Evolutionary conservation across 1,140 invertebrate species (phyloP), one percentile per base, ranked within the genome.

Genomic region (Drosophila kanapiae): DNA sequence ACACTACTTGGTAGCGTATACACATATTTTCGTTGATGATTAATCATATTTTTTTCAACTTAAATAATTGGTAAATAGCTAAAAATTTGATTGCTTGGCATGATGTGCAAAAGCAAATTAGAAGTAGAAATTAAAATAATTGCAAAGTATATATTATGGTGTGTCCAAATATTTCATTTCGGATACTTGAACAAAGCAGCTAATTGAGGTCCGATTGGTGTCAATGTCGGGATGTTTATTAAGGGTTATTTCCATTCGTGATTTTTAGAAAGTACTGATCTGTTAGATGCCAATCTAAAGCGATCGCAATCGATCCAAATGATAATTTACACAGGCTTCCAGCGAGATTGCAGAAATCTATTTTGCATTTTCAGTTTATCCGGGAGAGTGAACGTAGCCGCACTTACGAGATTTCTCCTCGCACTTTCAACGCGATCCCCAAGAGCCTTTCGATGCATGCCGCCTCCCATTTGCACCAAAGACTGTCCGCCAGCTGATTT

Each of bases 361-460:
- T 69, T 68, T 71, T 69, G 33, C 47, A 37, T 57, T 71, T 45
- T 37, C 4, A 8, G 16, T 33, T 58, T 49, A 16, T 14, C 42
- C n/a, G 10, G 18, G 33, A 27, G 33, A 45, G 33, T 38, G 38
- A 37, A 42, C 37, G 48, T 16, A 33, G 48, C 13, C 23, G 57
- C 59, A 49, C 11, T 33, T 33, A 37, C 8, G 11, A 40, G 33
- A 49, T 67, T 65, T 68, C 65, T 68, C 60, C 45, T 9, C 14
- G 11, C 29, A 65, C 29, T 35, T 16, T n/a, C 18, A 18, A 18
- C 33, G 45, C 43, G 38, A 69, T 54, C 48, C 18, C 43, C 47
- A 45, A 40, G 23, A 61, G 56, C 81, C 71, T 83, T 79, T 67
- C 74, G 65, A 71, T 45, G 56, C 71, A 45, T 45, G 65, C 78